Evolutionary conservation across 2,888 invertebrate species (phyloP).

Genomic region (Mesochorus sp.): DNA sequence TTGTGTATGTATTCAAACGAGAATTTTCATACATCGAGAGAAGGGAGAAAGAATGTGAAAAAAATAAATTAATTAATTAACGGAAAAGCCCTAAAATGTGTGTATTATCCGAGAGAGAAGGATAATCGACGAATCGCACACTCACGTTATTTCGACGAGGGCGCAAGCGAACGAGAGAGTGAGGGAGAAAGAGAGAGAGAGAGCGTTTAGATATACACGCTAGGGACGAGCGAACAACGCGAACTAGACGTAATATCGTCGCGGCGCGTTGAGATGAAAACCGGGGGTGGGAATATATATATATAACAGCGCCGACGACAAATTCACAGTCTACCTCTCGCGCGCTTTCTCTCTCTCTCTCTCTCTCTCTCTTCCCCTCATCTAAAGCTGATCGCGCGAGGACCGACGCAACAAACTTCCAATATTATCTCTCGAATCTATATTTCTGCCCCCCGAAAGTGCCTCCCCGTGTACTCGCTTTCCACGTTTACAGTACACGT

Average conservation of each 20-base stretch:
- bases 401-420: slow-evolving; percentile 42
- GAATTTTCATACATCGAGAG: neutral
- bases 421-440: slow-evolving; percentile 32
- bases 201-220: slow-evolving; percentile 16
- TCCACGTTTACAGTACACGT: neutral
- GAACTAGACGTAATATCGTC: slow-evolving; percentile 55
- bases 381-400: slow-evolving; percentile 27
- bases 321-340: slow-evolving; percentile 41
- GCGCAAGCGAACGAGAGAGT: slow-evolving; percentile 66
- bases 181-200: neutral
- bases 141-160: slow-evolving; percentile 41
- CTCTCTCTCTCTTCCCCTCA: slow-evolving; percentile 16
- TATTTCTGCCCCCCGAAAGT: neutral
- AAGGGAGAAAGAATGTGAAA: neutral
- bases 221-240: slow-evolving; percentile 59
- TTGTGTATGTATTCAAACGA: slow-evolving; percentile 8
- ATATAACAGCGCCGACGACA: slow-evolving; percentile 16
- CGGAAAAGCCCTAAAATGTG: neutral
- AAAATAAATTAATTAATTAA: neutral
- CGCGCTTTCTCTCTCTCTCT: no score
- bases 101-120: neutral
- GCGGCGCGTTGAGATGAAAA: slow-evolving; percentile 26
- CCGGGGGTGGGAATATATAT: neutral
- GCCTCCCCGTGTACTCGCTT: neutral
- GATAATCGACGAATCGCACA: slow-evolving; percentile 44